phyloP scores from a whole-genome alignment of 2,888 invertebrate species.

The Campoletis raptor region DNA sequence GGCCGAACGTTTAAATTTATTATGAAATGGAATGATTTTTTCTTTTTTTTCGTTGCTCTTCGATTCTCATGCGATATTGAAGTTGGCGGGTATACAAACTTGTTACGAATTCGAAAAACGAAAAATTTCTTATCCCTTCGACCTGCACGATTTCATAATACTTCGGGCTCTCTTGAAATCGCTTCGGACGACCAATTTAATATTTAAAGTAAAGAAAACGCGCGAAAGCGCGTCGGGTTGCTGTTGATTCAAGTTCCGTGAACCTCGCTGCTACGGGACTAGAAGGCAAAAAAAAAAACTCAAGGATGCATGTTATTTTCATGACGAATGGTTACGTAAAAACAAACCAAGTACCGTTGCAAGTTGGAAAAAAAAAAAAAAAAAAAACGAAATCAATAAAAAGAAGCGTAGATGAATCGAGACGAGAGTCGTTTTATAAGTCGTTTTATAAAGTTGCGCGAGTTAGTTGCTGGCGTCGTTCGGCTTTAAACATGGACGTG shows the following conservation, averaged over 20 bases:
- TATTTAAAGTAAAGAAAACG: constrained; percentile 70
- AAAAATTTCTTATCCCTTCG: constrained; percentile 23
- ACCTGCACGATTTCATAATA: constrained; percentile 26
- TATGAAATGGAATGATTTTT: too few species aligned
- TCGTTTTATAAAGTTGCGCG: constrained; percentile 48
- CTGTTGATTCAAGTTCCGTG: constrained; percentile 50
- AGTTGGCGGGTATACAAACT: neutral
- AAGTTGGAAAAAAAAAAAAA: constrained; percentile 60
- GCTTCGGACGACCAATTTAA: constrained; percentile 67
- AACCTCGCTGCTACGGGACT: constrained; percentile 30
- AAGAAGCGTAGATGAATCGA: neutral
- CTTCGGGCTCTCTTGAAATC: constrained; percentile 38
- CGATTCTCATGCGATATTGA: too few species aligned
- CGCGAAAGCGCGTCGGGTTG: constrained; percentile 53
- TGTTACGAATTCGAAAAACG: constrained; percentile 8
- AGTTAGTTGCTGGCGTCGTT: constrained; percentile 47
- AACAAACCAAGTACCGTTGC: constrained; percentile 69
- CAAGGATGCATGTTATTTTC: constrained; percentile 61
- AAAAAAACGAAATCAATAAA: constrained; percentile 62
- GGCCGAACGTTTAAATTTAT: too few species aligned
- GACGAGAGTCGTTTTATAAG: neutral
- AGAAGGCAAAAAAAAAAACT: constrained; percentile 34
- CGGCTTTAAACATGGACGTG: constrained; percentile 67
- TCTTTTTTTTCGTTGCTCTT: too few species aligned
- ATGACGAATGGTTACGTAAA: constrained; percentile 65